Percentiles rank a stretch among this genome's conserved stretches.
phyloP scores from a whole-genome alignment of 2,113 vertebrate genomes.

The Hoplias malabaricus region DNA sequence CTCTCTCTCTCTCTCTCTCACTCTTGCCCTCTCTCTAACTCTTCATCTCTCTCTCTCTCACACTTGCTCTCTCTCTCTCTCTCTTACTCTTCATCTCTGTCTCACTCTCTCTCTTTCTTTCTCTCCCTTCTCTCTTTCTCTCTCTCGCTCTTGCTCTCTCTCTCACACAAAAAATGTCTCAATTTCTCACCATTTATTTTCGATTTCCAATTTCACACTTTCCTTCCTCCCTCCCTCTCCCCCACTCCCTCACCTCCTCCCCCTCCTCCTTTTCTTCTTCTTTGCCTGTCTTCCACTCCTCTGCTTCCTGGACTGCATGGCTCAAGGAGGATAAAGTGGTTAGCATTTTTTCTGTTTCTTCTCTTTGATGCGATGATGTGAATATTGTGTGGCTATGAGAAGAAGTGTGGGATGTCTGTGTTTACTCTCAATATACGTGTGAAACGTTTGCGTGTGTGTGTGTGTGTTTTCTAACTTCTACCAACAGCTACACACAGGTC shows the following conservation, averaged over 20 bases:
- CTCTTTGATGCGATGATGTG: constrained; percentile 40
- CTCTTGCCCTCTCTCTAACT: constrained; percentile 43
- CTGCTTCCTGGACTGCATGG: constrained; percentile 96
- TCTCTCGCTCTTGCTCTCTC: background rate
- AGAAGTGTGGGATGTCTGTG: constrained; percentile 10
- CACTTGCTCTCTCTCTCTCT: constrained; percentile 19
- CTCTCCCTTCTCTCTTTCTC: constrained; percentile 33
- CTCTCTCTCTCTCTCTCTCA: constrained; percentile 16
- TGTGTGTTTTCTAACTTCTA: background rate
- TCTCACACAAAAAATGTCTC: background rate
- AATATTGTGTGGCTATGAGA: background rate
- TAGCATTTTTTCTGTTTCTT: constrained; percentile 81
- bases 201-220: constrained; percentile 36
- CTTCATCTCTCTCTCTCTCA: constrained; percentile 38
- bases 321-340: constrained; percentile 99
- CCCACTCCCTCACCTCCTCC: constrained; percentile 29
- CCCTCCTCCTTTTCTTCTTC: background rate
- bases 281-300: constrained; percentile 68
- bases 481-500: background rate
- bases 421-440: constrained; percentile 6
- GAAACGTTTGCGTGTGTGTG: constrained; percentile 15
- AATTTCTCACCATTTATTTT: constrained; percentile 28
- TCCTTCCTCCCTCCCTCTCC: constrained; percentile 40
- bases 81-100: too few species aligned
- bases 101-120: background rate